Percentiles rank a stretch among this genome's conserved stretches.
phyloP scores from a whole-genome alignment of 2,888 invertebrate species.

The Cryptosula pallasiana region DNA sequence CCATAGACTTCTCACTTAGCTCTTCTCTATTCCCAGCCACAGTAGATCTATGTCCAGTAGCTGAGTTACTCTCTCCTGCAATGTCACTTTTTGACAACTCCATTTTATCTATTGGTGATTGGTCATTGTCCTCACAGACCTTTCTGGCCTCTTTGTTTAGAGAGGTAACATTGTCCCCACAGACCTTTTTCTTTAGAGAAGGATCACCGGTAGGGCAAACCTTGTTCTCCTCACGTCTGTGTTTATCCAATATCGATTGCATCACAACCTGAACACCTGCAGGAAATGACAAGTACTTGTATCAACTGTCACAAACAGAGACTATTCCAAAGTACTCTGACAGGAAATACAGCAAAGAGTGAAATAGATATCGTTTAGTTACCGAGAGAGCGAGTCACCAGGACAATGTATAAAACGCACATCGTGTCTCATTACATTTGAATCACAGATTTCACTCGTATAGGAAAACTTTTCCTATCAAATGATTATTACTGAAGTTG shows the following conservation, averaged over 20 bases:
- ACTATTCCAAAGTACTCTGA: too few species aligned
- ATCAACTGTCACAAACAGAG: too few species aligned
- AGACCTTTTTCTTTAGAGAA: background rate
- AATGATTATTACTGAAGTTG: too few species aligned
- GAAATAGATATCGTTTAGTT: too few species aligned
- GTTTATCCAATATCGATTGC: slow-evolving; percentile 10
- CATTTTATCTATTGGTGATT: background rate
- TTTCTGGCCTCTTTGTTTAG: background rate
- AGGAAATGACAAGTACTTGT: too few species aligned
- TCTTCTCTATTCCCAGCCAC: background rate
- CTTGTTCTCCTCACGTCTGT: background rate
- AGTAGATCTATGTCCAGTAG: background rate
- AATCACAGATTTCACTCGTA: too few species aligned
- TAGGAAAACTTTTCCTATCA: too few species aligned
- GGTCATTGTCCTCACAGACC: background rate
- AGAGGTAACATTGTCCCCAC: background rate
- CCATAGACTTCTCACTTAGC: background rate
- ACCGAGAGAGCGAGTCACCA: too few species aligned
- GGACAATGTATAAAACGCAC: too few species aligned
- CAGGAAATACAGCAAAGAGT: too few species aligned
- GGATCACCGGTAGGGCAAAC: background rate
- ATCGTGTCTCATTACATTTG: too few species aligned
- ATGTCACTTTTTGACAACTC: background rate
- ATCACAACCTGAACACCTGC: slow-evolving; percentile 4
- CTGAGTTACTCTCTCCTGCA: background rate